phyloP scores from a whole-genome alignment of 2,888 invertebrate genomes.

The Zygogramma bicolorata region DNA sequence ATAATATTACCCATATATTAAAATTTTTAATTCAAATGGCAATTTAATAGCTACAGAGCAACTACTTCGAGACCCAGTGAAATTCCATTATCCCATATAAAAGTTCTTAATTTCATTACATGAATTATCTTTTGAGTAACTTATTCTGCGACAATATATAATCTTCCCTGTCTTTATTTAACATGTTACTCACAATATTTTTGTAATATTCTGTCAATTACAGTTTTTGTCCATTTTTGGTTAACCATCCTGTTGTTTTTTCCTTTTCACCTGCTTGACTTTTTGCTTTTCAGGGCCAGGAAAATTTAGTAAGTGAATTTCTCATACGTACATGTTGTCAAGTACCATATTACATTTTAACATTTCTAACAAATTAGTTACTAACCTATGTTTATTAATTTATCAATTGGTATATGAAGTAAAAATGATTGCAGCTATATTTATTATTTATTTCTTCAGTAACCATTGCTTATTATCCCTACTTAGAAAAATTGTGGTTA shows the following conservation, averaged over 20 bases:
- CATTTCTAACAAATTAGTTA: background rate
- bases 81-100: background rate
- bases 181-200: conserved; percentile 37
- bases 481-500: background rate
- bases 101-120: background rate
- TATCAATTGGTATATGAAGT: conserved; percentile 7
- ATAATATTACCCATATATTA: no score
- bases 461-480: conserved; percentile 17
- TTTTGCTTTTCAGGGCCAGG: conserved; percentile 74
- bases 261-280: conserved; percentile 60
- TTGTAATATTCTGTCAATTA: conserved; percentile 12
- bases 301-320: conserved; percentile 74
- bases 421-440: conserved; percentile 11
- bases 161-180: conserved; percentile 41
- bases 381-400: background rate
- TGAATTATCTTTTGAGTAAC: conserved; percentile 15
- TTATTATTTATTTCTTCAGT: conserved; percentile 3
- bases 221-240: conserved; percentile 38
- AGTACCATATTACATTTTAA: conserved; percentile 28
- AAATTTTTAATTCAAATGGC: no score
- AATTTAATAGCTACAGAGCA: no score
- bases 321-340: conserved; percentile 16
- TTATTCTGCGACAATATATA: conserved; percentile 56
- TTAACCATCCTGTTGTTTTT: conserved; percentile 57
- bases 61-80: background rate